Evolutionary conservation across 2,113 vertebrate genomes (phyloP).

Genomic region (Dasyornis broadbenti): DNA sequence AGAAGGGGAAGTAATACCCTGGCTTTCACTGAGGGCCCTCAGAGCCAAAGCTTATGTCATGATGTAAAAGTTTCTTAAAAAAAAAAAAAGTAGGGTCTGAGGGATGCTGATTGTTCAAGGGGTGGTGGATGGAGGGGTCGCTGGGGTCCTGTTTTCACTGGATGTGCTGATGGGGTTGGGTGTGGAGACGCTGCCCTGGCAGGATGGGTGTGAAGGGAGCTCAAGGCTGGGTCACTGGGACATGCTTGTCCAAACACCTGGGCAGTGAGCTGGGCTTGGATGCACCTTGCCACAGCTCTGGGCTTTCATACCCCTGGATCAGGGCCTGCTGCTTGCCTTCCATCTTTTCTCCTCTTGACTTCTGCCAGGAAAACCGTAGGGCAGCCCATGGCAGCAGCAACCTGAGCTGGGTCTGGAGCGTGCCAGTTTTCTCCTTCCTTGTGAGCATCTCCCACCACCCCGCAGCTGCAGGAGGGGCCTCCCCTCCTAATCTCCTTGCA

Average conservation of each 20-base stretch:
- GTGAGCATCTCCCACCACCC: background rate
- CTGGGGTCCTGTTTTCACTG: background rate
- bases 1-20: background rate
- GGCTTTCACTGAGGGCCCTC: background rate
- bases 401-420: rapidly evolving
- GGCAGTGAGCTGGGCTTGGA: background rate
- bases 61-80: background rate
- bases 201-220: background rate
- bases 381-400: background rate
- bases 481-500: background rate
- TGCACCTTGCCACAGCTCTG: background rate
- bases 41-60: conserved; percentile 35
- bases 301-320: background rate
- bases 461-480: background rate
- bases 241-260: background rate
- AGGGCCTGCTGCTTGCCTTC: background rate
- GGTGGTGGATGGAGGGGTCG: background rate
- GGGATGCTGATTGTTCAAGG: background rate
- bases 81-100: background rate
- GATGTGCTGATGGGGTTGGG: background rate
- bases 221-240: background rate
- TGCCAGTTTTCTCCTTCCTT: background rate
- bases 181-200: background rate
- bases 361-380: background rate
- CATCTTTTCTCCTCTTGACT: background rate